Percentiles rank a stretch among this genome's conserved stretches.
These are phyloP conservation scores for Sylvicola cinctus DNA, from an alignment of 2,888 invertebrate species.

Conservation along the genomic window DNA sequence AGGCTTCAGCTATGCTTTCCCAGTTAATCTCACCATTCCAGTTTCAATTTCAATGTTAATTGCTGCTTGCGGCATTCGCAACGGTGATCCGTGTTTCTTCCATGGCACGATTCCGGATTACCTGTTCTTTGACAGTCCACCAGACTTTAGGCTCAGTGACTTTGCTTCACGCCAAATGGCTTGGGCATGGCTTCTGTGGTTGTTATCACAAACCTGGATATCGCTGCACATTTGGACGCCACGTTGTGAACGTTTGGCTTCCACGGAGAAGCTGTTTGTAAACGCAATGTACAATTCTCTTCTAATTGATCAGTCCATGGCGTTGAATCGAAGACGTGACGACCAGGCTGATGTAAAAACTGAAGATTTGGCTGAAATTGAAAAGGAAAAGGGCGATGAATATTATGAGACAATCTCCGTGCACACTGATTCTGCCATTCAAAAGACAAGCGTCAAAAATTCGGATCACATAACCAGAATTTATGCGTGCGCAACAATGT, in stretches of 20 bases:
- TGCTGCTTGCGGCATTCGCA: constrained; percentile 66
- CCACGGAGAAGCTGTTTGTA: constrained; percentile 89
- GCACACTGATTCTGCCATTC: constrained; percentile 67
- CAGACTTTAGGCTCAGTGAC: constrained; percentile 59
- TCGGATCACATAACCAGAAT: constrained; percentile 83
- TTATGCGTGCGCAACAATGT: constrained; percentile 96
- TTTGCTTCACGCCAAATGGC: constrained; percentile 74
- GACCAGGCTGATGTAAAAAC: constrained; percentile 83
- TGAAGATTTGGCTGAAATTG: constrained; percentile 78
- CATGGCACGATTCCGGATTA: constrained; percentile 70
- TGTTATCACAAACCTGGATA: constrained; percentile 91
- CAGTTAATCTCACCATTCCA: constrained; percentile 83
- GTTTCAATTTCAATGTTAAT: constrained; percentile 72
- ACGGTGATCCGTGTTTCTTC: constrained; percentile 75
- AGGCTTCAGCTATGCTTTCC: constrained; percentile 92
- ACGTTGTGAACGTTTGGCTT: constrained; percentile 88
- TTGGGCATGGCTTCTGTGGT: constrained; percentile 84
- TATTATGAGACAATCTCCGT: constrained; percentile 93
- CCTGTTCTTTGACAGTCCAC: constrained; percentile 79
- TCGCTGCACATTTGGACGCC: constrained; percentile 96
- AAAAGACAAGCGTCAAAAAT: constrained; percentile 55
- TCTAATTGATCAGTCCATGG: constrained; percentile 87
- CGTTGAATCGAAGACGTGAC: constrained; percentile 75
- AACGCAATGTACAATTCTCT: constrained; percentile 83
- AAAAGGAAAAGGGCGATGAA: constrained; percentile 76